Base-by-base conservation (phyloP, 1,140 invertebrate species). In the Helicoverpa armigera region DNA sequence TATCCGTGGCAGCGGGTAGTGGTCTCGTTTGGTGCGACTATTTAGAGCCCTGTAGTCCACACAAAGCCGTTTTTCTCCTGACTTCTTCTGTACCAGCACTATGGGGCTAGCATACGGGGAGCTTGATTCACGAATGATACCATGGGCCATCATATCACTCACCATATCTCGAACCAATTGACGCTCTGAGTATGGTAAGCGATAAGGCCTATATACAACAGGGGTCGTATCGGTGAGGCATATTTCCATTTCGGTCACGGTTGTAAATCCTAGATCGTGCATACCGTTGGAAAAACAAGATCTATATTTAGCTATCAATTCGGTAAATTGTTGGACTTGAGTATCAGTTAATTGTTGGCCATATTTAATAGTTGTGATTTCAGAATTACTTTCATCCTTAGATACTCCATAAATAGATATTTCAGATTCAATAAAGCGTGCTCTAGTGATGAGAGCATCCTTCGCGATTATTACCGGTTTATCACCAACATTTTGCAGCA, bases 261-360 rank as follows among this genome's bases (percentile, higher is more conserved):
- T 70, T 23, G 79, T 83, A 63, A 83, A 83, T 18, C 82, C 82
- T 3, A 83, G 48, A 56, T 83, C 79, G 54, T 75, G 72, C 53
- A 83, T 61, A 50, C 51, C 65, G 51, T 13, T 54, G 29, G 76
- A 81, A 79, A 83, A 83, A 35, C 82, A 79, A 35, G 29, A 14
- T 18, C 72, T 63, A 72, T 81, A 79, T 35, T 70, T 54, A 3
- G 73, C 16, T 3, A 84, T n/a, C 29, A 79, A 51, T 0, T 53
- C 69, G 10, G 13, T 14, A 29, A 13, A 74, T 54, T 75, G 18
- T 16, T 65, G 3, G 11, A 16, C 51, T 29, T 83, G 53, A 11
- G 12, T 14, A 2, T 80, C 31, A 54, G 77, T 72, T 29, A 85
- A 72, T 56, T 78, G 50, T 56, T 73, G 43, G 12, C 69, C 77